These are phyloP conservation scores for Leucophenga maculata DNA, from an alignment of 2,888 invertebrate species.

Conservation along the genomic window DNA sequence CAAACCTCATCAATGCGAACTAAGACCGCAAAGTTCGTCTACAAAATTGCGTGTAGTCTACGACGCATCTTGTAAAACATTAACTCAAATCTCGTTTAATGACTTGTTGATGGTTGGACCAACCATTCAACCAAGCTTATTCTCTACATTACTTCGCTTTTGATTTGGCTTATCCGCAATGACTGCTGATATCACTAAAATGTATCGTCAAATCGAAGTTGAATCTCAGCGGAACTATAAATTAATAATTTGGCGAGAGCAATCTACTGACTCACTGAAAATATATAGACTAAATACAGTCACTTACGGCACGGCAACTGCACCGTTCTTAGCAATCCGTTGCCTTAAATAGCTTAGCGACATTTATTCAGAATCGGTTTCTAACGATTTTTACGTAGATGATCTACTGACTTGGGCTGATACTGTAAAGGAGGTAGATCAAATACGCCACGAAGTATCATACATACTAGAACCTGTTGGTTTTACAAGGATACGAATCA, in stretches of 20 bases:
- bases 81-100: too few species aligned
- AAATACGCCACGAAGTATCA: not conserved
- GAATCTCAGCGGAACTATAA: not conserved
- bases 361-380: not conserved
- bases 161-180: too few species aligned
- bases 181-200: not conserved
- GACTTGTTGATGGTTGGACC: too few species aligned
- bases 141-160: too few species aligned
- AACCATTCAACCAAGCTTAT: too few species aligned
- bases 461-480: not conserved
- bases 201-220: too few species aligned
- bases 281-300: not conserved
- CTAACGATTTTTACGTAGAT: not conserved
- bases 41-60: not conserved
- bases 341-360: not conserved
- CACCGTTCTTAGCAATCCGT: not conserved
- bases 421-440: not conserved
- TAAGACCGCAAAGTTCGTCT: too few species aligned
- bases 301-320: not conserved
- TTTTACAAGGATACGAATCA: too few species aligned
- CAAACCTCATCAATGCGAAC: too few species aligned
- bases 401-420: not conserved
- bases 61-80: not conserved
- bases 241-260: not conserved
- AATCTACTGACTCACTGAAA: not conserved